Percentiles rank a stretch among this genome's conserved stretches.
Conservation (phyloP, 1,140 invertebrate genomes). For the Drosophila navojoa region DNA sequence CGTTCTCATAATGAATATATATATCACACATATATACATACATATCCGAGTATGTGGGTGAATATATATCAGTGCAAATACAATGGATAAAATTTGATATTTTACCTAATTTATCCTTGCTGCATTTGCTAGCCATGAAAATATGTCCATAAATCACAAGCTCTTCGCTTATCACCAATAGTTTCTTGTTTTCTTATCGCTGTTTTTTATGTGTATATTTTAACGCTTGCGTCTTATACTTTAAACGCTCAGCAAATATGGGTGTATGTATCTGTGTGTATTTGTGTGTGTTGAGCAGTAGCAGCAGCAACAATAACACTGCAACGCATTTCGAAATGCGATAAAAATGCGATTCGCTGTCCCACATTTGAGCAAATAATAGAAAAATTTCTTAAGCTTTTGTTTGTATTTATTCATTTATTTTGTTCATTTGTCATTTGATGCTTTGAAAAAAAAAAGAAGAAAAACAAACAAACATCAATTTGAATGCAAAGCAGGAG, state of each 20-base stretch:
- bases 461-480: neutral
- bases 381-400: slow-evolving; percentile 49
- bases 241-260: slow-evolving; percentile 38
- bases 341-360: slow-evolving; percentile 55
- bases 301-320: slow-evolving; percentile 24
- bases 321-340: slow-evolving; percentile 47
- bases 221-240: slow-evolving; percentile 40
- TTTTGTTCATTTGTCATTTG: slow-evolving; percentile 37
- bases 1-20: slow-evolving; percentile 44
- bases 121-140: slow-evolving; percentile 34
- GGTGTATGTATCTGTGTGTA: neutral
- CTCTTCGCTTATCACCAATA: slow-evolving; percentile 35
- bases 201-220: slow-evolving; percentile 33
- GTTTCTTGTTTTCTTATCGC: slow-evolving; percentile 52
- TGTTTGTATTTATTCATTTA: slow-evolving; percentile 30
- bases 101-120: slow-evolving; percentile 6
- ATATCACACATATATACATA: neutral
- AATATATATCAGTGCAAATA: too few relatives aligned
- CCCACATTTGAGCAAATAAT: slow-evolving; percentile 53
- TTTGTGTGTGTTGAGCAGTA: slow-evolving; percentile 28
- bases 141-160: neutral
- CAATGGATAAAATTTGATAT: too few relatives aligned
- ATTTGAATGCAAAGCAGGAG: slow-evolving; percentile 40
- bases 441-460: slow-evolving; percentile 21
- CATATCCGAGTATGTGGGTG: neutral